A percentile compares a stretch with the other conserved stretches of the same genome.
These are phyloP conservation scores for Didymodactylos carnosus DNA, from an alignment of 2,888 invertebrate genomes.

Conservation along the genomic window DNA sequence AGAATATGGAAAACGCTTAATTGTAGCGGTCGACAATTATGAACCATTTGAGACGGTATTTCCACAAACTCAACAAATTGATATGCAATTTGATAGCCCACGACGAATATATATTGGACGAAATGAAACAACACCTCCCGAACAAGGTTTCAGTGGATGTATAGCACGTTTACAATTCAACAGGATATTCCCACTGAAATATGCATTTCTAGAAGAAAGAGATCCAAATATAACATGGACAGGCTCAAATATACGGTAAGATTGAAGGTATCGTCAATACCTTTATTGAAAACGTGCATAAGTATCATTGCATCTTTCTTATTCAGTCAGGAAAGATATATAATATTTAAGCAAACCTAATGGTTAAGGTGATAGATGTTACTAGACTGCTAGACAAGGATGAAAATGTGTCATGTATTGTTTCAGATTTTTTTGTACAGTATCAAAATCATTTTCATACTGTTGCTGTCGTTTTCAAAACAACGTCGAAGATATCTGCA, in stretches of 20 bases:
- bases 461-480: no score
- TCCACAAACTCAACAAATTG: constrained; percentile 65
- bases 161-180: constrained; percentile 84
- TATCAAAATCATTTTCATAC: no score
- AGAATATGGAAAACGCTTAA: constrained; percentile 14
- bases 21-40: constrained; percentile 56
- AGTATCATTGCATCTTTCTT: no score
- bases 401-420: no score
- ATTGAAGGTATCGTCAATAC: no score
- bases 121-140: constrained; percentile 57
- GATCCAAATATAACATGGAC: constrained; percentile 49
- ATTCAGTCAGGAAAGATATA: no score
- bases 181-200: constrained; percentile 80
- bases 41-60: constrained; percentile 54
- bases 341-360: no score
- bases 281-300: no score
- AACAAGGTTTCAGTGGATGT: constrained; percentile 79
- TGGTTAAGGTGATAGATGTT: no score
- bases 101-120: constrained; percentile 86
- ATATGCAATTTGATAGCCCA: constrained; percentile 88
- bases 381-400: no score
- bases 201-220: constrained; percentile 79
- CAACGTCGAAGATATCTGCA: no score
- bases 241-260: background rate
- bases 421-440: no score